These are phyloP conservation scores for Aurelia aurita complex sp. Pacific DNA, from an alignment of 30 jellyfish, hydroid and myxozoan genomes.

Conservation along the genomic window DNA sequence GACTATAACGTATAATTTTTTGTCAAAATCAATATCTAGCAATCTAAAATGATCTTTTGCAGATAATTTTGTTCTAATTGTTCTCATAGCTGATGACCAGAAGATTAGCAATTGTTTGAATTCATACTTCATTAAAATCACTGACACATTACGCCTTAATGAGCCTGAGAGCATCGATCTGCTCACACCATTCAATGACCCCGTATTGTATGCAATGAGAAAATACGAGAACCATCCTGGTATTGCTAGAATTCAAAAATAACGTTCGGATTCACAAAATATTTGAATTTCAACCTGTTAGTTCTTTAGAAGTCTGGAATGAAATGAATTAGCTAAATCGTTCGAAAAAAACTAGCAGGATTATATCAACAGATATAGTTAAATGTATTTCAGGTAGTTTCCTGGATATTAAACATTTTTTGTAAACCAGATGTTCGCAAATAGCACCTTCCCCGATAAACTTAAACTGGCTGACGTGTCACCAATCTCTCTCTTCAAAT, in stretches of 20 bases:
- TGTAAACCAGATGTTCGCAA: conserved; percentile 46
- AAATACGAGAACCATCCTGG: background rate
- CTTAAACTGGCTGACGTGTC: conserved; percentile 49
- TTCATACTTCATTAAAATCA: background rate
- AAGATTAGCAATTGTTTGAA: background rate
- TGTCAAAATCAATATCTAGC: too few species aligned
- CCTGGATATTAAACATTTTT: conserved; percentile 25
- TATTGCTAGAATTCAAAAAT: background rate
- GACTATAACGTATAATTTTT: too few species aligned
- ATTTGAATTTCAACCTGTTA: background rate
- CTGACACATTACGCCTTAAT: conserved; percentile 6
- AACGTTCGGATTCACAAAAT: too few species aligned
- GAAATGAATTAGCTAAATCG: too few species aligned
- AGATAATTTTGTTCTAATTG: too few species aligned
- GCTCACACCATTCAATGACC: background rate
- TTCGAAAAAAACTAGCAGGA: conserved; percentile 1
- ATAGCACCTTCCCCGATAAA: conserved; percentile 53
- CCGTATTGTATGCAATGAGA: background rate
- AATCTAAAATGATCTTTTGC: too few species aligned
- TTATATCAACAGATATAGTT: conserved; percentile 32
- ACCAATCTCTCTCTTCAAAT: background rate
- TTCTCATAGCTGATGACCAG: background rate
- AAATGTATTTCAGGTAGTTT: conserved; percentile 14
- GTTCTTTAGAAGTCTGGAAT: too few species aligned
- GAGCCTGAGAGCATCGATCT: conserved; percentile 6